Base-by-base conservation (phyloP, 2,797 vertebrate genomes). In the Crax fasciolata region DNA sequence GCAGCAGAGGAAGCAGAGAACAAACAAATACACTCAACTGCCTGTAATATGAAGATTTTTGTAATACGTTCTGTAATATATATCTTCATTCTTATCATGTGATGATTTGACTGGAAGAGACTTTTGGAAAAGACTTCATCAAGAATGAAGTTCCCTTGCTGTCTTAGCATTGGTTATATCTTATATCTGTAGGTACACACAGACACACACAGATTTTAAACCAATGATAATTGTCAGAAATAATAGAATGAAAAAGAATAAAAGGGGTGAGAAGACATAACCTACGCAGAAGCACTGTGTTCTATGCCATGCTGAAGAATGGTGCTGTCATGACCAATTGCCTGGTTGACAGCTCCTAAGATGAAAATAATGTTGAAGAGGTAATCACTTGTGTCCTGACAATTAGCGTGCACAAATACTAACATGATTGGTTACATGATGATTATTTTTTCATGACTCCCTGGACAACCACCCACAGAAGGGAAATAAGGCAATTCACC, bases 341-440 rank as follows among this genome's bases (percentile, higher is more conserved):
- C 55, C 62, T 23, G 20, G 74, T 0, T 82, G 86, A 95, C 81
- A 82, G 86, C 43, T 87, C 57, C 2, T 46, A 87, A 89, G 86
- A 89, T 77, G 86, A 95, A 87, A 90, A 58, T 58, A 58, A 72
- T 15, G 32, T 17, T 81, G 89, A 83, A 89, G 81, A 75, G 75
- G 57, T 85, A 87, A 87, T 78, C 84, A 77, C 72, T 43, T 46
- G 39, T 83, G 89, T 87, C 78, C 35, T 46, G 35, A 71, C 62
- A 94, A 92, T 85, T 89, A 84, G 49, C 19, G 66, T 8, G 78
- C 90, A 87, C 76, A 92, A 93, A 93, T 80, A 94, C 90, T 87
- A 94, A 63, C 61, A 63, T 15, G 67, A 77, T 25, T 91, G 41
- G 82, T 87, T 92, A 90, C 39, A 57, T n/a, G 52, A 67, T 68